Evolutionary conservation across 2,113 vertebrate species (phyloP), one percentile per base, ranked within the genome.

Genomic region (Rhizomys pruinosus): DNA sequence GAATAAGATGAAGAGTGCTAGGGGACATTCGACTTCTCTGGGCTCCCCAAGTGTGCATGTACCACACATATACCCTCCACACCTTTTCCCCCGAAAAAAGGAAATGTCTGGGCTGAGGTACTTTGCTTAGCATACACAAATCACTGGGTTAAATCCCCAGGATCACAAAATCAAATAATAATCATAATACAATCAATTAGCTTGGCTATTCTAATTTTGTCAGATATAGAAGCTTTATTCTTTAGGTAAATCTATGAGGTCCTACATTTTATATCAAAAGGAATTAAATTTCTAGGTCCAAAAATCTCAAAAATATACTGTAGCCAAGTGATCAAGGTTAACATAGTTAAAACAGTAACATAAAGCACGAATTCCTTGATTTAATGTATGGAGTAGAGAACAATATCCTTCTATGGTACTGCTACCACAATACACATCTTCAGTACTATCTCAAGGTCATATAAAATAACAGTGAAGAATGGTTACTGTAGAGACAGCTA

Each of bases 271-370:
- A 6, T 78, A 4, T 94, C 59, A 80, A 80, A 82, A 71, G 64
- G 5, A 79, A 59, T 68, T 91, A 94, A 32, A 1, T 85, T 88
- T 79, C 19, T 82, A 55, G 37, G 25, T 95, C 92, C 69, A 92
- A 92, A 80, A 69, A 92, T 66, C 15, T 91, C 8, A 76, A 42
- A 84, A 10, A 93, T 57, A 11, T 42, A 73, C 9, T 8, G 57
- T 91, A 93, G 52, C 17, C n/a, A 63, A 89, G 37, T 77, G 16
- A 44, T 81, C 29, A 81, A 55, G 27, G 1, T 94, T 93, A 93
- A 57, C 10, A 57, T 73, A 84, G 68, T 63, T 23, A 59, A 39
- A 37, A 52, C 7, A 7, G 76, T 64, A 68, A 61, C 27, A n/a
- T n/a, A n/a, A n/a, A 71, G 73, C 7, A 42, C 32, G 44, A 95